Evolutionary conservation across 1,140 invertebrate genomes (phyloP), one percentile per base, ranked within the genome.

Genomic region (Cataglyphis hispanica): DNA sequence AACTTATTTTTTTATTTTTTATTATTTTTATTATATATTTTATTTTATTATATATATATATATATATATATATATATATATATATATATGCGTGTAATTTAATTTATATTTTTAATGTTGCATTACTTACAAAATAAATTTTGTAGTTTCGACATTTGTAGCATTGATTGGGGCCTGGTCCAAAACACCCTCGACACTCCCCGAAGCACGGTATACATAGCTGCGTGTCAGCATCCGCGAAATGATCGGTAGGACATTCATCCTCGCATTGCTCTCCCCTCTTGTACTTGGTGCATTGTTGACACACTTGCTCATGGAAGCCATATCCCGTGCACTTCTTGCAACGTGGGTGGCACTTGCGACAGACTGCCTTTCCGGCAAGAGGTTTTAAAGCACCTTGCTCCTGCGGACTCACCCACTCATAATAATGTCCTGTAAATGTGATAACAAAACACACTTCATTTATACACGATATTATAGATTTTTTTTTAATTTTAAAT

Each of bases 311-410:
- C 81, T 97, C 96, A 89, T 98, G 98, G 86, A 98, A 98, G 13
- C 98, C 98, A 92, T 97, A 98, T 6, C 97, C 98, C 53, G 97
- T 97, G 94, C 99, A 99, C 60, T 97, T 97, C 86, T 97, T 97
- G 92, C 99, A 99, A 16, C 98, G 96, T 0, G 97, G 97, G 95
- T 99, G 98, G 93, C 99, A 99, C 92, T 97, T 98, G 69, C 98
- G 96, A 91, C 98, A 99, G 16, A 98, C 97, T 0, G 96, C 97
- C 95, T 98, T 98, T 81, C 97, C 98, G 50, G 97, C 97, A 76
- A 97, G 93, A 7, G 95, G 96, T 92, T 96, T 97, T 85, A 97
- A 95, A 19, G 96, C 95, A 84, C 97, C 97, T 88, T 96, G 95
- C 84, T 98, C 97, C 86, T 97, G 96, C 1, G 96, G 96, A 76